Conservation (phyloP, 2,888 invertebrate species). For the Sarcophaga carnaria region DNA sequence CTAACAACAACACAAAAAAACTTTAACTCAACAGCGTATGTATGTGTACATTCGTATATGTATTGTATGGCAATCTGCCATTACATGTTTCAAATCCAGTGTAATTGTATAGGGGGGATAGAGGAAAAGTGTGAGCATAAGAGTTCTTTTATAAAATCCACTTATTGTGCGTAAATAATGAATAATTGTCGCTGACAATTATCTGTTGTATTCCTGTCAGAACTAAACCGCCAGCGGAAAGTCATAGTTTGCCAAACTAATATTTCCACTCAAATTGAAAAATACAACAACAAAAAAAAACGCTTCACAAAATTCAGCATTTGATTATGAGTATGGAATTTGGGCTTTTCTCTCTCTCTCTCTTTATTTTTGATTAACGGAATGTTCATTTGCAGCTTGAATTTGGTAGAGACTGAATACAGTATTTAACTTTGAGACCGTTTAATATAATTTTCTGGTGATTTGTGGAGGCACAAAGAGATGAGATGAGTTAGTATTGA, state of each 20-base stretch:
- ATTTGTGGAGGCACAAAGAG: background rate
- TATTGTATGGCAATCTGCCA: background rate
- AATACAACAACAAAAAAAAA: background rate
- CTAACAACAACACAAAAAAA: slow-evolving; percentile 4
- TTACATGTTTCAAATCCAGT: slow-evolving; percentile 36
- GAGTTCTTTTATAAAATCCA: slow-evolving; percentile 33
- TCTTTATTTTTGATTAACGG: background rate
- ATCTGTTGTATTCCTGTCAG: slow-evolving; percentile 27
- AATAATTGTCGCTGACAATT: slow-evolving; percentile 47
- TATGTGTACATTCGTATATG: background rate
- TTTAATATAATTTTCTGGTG: background rate
- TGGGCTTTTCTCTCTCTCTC: background rate
- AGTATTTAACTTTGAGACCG: background rate
- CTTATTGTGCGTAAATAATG: slow-evolving; percentile 17
- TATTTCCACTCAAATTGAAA: background rate
- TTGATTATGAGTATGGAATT: background rate
- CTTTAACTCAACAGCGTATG: background rate
- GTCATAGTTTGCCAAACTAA: slow-evolving; percentile 1
- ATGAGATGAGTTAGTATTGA: no score
- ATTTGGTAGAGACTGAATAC: background rate
- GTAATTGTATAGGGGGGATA: background rate
- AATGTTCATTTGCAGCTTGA: background rate
- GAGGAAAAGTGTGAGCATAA: background rate
- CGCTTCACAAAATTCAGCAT: background rate
- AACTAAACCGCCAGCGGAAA: background rate